phyloP scores from a whole-genome alignment of 2,888 invertebrate genomes.

The Caradrina clavipalpis region DNA sequence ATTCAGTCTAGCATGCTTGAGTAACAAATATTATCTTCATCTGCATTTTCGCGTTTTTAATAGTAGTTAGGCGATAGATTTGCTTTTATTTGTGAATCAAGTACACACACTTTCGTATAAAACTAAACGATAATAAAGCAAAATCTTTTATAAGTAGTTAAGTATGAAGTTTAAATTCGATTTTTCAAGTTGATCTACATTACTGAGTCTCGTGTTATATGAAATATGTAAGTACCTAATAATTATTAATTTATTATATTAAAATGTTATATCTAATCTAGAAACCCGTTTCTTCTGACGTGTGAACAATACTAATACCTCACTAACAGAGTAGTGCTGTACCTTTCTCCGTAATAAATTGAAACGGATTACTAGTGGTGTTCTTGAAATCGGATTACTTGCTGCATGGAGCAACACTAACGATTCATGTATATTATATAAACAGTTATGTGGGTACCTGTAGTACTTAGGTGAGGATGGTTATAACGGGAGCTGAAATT shows the following conservation, averaged over 20 bases:
- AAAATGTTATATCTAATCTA: neutral
- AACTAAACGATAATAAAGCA: too few relatives aligned
- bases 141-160: too few relatives aligned
- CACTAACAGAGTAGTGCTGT: conserved; percentile 17
- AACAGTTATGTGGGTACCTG: neutral
- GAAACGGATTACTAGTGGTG: conserved; percentile 49
- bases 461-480: neutral
- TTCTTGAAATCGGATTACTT: conserved; percentile 39
- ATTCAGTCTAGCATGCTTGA: too few relatives aligned
- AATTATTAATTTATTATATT: too few relatives aligned
- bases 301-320: conserved; percentile 3
- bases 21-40: too few relatives aligned
- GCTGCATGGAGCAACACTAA: conserved; percentile 8
- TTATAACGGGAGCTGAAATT: neutral
- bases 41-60: too few relatives aligned
- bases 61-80: too few relatives aligned
- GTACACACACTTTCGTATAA: too few relatives aligned
- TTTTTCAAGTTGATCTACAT: neutral
- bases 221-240: neutral
- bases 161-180: too few relatives aligned
- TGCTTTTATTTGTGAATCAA: too few relatives aligned
- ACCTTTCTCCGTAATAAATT: conserved; percentile 33
- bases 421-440: conserved; percentile 19
- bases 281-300: neutral
- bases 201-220: neutral